Evolutionary conservation across 2,888 invertebrate species (phyloP), one percentile per base, ranked within the genome.

Genomic region (Phyllotreta cruciferae): DNA sequence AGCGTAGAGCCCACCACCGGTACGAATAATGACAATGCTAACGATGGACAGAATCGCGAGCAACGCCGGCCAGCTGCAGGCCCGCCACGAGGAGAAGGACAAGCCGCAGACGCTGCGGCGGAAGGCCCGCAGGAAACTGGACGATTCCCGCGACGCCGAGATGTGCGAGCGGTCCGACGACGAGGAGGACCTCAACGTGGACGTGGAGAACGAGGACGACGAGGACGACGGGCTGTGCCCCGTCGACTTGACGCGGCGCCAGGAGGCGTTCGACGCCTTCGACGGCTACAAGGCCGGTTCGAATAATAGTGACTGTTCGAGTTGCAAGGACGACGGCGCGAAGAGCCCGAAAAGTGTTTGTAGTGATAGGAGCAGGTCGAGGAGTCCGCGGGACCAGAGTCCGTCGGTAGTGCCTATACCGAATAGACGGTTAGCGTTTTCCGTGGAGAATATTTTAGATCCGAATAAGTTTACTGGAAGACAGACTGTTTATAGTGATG

Each of bases 391-490:
- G 44, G 75, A 75, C 55, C 71, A 68, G 35, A 77, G 77, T 67
- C 81, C 81, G 74, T 80, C 80, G 77, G 79, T 77, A 61, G 75
- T 75, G 65, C 82, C 86, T 41, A 85, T 85, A 52, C 83, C 86
- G 64, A 88, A 88, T 60, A 82, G 89, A 73, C 88, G 86, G 71
- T 86, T 94, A 68, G 92, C 94, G 11, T 94, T 94, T 82, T 93
- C 93, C 4, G 94, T 94, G 14, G 94, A 94, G 82, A 94, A 94
- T 77, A 94, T 94, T 69, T 82, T 94, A 71, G 94, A 94, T 81
- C 94, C 94, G 3, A 94, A 90, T 74, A 94, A 94, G 83, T 94
- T 94, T 79, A 94, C 93, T 34, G 93, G 93, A 36, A 82, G 86
- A 74, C 82, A 82, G 67, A 78, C 78, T 58, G 78, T 78, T 68